phyloP scores from a whole-genome alignment of 2,888 invertebrate species.

The Thecophora atra region DNA sequence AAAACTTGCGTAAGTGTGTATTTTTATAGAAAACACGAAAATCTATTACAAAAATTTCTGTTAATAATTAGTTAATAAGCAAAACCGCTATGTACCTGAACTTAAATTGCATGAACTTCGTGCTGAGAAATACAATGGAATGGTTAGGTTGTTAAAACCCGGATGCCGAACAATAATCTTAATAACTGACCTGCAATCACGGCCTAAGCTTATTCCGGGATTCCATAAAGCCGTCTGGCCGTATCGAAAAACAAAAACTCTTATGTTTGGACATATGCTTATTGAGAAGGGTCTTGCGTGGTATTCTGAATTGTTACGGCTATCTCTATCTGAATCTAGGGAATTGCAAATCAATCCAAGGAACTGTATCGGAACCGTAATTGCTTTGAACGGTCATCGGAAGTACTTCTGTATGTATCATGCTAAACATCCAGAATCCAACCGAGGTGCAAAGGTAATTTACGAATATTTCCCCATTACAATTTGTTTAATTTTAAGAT shows the following conservation, averaged over 20 bases:
- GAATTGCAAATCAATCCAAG: conserved; percentile 92
- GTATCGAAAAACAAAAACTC: conserved; percentile 94
- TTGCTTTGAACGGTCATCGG: conserved; percentile 94
- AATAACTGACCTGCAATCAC: conserved; percentile 87
- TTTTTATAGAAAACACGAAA: no score
- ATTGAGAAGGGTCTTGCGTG: conserved; percentile 92
- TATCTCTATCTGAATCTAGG: conserved; percentile 83
- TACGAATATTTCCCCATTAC: no score
- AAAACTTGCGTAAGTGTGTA: conserved; percentile 56
- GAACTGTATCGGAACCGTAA: conserved; percentile 96
- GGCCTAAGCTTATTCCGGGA: conserved; percentile 84
- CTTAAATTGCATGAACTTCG: conserved; percentile 89
- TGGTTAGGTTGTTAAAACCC: conserved; percentile 90
- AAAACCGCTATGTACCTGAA: conserved; percentile 68
- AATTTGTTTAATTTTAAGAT: no score
- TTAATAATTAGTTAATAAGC: conserved; percentile 45
- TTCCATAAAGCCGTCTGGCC: conserved; percentile 96
- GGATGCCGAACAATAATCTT: conserved; percentile 94
- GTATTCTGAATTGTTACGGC: conserved; percentile 90
- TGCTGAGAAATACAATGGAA: conserved; percentile 94
- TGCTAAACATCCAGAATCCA: conserved; percentile 89
- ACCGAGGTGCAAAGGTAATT: conserved; percentile 74
- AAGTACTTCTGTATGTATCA: conserved; percentile 99
- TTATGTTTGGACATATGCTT: conserved; percentile 93
- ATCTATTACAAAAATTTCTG: neutral